Conservation (phyloP, 2,113 vertebrate species). For the Podarcis raffonei region DNA sequence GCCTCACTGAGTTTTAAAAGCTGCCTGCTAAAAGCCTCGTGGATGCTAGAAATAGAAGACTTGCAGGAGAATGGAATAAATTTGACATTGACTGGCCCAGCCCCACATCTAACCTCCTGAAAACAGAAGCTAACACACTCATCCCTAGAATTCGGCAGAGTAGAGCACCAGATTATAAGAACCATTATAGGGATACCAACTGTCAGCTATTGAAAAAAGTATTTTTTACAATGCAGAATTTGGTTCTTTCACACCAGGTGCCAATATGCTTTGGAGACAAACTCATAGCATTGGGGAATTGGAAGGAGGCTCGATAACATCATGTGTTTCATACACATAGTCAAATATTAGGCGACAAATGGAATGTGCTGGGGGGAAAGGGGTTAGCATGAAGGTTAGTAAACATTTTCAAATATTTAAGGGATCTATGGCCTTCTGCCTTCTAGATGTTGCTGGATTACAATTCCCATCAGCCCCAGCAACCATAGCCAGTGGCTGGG, state of each 20-base stretch:
- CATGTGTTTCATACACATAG: too few relatives aligned
- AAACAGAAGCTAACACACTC: neutral
- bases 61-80: neutral
- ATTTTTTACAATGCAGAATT: neutral
- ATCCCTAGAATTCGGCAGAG: neutral
- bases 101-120: neutral
- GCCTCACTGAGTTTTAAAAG: constrained; percentile 4
- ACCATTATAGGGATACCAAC: neutral
- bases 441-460: too few relatives aligned
- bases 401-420: neutral
- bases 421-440: neutral
- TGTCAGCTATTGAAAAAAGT: neutral
- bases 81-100: neutral
- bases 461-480: too few relatives aligned
- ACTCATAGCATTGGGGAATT: too few relatives aligned
- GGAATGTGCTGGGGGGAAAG: neutral
- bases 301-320: neutral
- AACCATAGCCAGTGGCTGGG: too few relatives aligned
- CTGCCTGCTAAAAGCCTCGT: neutral
- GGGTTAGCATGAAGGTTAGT: neutral
- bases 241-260: neutral
- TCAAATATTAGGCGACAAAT: neutral
- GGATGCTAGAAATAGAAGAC: neutral
- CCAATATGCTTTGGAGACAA: neutral
- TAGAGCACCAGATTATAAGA: neutral